These are phyloP conservation scores for Myanophis thanlyinensis DNA, from an alignment of 2,113 vertebrate species.

Conservation along the genomic window DNA sequence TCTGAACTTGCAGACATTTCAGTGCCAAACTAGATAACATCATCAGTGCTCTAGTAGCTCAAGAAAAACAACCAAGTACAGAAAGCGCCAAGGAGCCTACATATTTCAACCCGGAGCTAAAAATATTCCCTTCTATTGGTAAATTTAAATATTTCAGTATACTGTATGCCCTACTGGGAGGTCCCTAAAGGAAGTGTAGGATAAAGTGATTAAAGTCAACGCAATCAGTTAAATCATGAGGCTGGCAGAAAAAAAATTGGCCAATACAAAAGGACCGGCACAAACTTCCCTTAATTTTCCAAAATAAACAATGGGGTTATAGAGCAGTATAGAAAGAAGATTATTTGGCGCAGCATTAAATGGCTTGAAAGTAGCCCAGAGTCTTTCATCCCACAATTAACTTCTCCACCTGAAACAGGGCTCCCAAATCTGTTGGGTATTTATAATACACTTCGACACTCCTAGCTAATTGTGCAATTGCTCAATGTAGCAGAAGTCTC, in stretches of 20 bases:
- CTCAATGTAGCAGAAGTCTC: slow-evolving; percentile 30
- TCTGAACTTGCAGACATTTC: background rate
- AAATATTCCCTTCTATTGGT: background rate
- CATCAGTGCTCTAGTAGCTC: background rate
- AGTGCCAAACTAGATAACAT: background rate
- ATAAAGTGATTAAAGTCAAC: background rate
- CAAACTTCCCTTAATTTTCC: slow-evolving; percentile 11
- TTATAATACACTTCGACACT: slow-evolving; percentile 33
- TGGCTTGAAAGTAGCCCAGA: slow-evolving; percentile 1
- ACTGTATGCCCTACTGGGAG: background rate
- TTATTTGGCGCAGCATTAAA: background rate
- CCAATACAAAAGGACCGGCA: background rate
- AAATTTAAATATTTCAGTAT: background rate
- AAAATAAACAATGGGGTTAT: slow-evolving; percentile 25
- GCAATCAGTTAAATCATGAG: background rate
- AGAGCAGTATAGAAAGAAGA: slow-evolving; percentile 4
- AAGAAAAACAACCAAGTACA: background rate
- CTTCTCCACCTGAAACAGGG: background rate
- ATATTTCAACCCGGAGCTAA: background rate
- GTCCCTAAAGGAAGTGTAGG: background rate
- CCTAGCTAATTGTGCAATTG: slow-evolving; percentile 42
- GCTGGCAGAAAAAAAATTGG: background rate
- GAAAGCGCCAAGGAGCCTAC: background rate
- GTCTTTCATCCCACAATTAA: slow-evolving; percentile 36
- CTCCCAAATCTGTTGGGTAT: background rate